Conservation (phyloP, 1,140 invertebrate genomes). For the Matsumurasca onukii region DNA sequence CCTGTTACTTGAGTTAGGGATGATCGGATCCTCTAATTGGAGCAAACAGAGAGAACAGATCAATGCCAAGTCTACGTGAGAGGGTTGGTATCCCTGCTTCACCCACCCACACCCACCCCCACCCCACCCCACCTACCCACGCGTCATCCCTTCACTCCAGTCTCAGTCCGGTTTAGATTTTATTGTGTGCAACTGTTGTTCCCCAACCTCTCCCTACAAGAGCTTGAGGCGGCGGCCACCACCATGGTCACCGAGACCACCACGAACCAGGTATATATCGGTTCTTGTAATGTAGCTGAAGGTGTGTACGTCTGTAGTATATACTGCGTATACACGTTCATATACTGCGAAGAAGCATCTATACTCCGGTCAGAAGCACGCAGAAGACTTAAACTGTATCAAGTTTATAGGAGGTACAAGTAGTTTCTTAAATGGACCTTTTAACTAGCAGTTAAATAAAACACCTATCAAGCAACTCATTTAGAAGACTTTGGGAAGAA, state of each 20-base stretch:
- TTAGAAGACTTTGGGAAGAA: too few species aligned
- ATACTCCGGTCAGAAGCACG: too few species aligned
- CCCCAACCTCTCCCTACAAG: conserved; percentile 10
- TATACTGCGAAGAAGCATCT: too few species aligned
- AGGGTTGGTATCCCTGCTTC: conserved; percentile 25
- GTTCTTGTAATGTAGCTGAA: too few species aligned
- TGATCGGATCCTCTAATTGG: conserved; percentile 9
- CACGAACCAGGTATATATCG: conserved; percentile 37
- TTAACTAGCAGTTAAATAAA: too few species aligned
- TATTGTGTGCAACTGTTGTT: conserved; percentile 28
- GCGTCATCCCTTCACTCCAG: conserved; percentile 3
- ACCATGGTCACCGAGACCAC: conserved; percentile 39
- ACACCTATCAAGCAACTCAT: too few species aligned
- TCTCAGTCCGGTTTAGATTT: conserved; percentile 31
- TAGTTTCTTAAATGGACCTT: too few species aligned
- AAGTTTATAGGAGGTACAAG: too few species aligned
- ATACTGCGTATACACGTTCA: too few species aligned
- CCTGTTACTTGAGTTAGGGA: too few species aligned
- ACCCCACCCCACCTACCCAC: background rate
- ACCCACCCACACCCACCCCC: conserved; percentile 12
- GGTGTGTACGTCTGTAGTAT: too few species aligned
- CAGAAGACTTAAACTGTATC: too few species aligned
- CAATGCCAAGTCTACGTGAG: background rate
- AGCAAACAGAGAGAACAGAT: conserved; percentile 7
- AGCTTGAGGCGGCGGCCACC: background rate